A percentile compares a stretch with the other conserved stretches of the same genome.
Evolutionary conservation across 2,888 invertebrate genomes (phyloP).

Genomic region (Acheta domesticus): DNA sequence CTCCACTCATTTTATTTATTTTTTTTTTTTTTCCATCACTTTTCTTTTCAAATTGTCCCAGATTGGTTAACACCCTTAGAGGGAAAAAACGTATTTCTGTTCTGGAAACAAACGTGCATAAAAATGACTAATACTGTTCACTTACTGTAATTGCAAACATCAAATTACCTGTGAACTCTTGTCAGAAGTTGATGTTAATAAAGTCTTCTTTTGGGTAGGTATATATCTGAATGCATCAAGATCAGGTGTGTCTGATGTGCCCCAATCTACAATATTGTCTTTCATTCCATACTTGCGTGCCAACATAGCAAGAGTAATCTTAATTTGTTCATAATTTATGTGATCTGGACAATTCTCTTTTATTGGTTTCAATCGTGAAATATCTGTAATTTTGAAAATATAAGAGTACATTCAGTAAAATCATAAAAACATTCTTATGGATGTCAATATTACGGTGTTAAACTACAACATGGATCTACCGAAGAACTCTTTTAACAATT

Average conservation of each 20-base stretch:
- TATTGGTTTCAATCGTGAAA: constrained; percentile 40
- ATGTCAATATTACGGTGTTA: no score
- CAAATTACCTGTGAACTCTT: neutral
- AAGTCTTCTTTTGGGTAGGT: neutral
- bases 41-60: no score
- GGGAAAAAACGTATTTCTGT: no score
- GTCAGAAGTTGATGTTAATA: neutral
- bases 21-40: no score
- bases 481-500: no score
- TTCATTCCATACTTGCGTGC: neutral
- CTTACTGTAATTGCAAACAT: neutral
- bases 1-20: no score
- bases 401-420: no score
- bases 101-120: neutral
- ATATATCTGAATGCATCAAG: neutral
- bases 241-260: neutral
- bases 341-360: constrained; percentile 44
- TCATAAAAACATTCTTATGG: no score
- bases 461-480: no score
- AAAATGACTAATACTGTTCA: neutral
- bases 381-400: constrained; percentile 38
- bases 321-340: constrained; percentile 44
- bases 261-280: neutral
- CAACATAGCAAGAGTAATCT: constrained; percentile 30
- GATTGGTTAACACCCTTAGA: no score